These are phyloP conservation scores for Caenorhabditis angaria DNA, from an alignment of 2,888 invertebrate genomes.

Conservation along the genomic window DNA sequence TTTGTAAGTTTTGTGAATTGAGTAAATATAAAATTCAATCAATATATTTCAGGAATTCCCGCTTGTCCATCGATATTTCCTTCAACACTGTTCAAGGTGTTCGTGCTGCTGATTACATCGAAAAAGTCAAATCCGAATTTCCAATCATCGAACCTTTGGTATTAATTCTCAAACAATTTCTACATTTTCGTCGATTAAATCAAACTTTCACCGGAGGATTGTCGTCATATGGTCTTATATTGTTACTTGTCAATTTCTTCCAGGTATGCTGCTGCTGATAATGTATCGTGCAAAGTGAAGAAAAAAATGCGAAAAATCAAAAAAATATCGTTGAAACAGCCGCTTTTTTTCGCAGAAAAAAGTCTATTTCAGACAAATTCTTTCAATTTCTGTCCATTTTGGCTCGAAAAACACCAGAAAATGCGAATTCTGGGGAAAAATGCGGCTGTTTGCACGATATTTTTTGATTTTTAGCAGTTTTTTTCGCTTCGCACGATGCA, in stretches of 20 bases:
- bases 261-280: constrained; percentile 76
- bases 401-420: neutral
- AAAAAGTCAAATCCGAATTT: constrained; percentile 75
- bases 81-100: constrained; percentile 99
- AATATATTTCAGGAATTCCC: constrained; percentile 77
- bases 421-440: neutral
- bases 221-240: constrained; percentile 95
- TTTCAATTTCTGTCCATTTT: too few species aligned
- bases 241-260: constrained; percentile 97
- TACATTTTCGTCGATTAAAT: constrained; percentile 95
- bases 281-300: neutral
- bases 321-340: too few species aligned
- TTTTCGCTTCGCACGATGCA: neutral
- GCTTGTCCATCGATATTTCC: constrained; percentile 94
- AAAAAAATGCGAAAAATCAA: too few species aligned
- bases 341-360: too few species aligned
- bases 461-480: neutral
- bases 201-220: constrained; percentile 99
- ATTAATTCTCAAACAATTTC: constrained; percentile 96
- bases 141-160: constrained; percentile 92
- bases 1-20: neutral
- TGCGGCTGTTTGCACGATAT: neutral
- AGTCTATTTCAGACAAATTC: too few species aligned
- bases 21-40: neutral
- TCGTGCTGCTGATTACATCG: constrained; percentile 83